These are phyloP conservation scores for Chauna torquata DNA, from an alignment of 2,113 vertebrate genomes.

Conservation along the genomic window DNA sequence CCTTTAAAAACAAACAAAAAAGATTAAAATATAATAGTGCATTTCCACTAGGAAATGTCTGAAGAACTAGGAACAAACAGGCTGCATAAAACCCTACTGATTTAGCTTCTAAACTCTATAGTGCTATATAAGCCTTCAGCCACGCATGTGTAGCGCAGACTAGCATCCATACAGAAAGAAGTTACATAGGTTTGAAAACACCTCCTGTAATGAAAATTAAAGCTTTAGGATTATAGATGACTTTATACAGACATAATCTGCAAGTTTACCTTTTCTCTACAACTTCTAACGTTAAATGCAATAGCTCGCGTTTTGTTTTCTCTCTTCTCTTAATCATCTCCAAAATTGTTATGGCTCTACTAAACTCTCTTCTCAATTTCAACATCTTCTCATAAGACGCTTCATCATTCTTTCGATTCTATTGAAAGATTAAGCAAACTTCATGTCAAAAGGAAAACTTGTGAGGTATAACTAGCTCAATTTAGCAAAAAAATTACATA, in stretches of 20 bases:
- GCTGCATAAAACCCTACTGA: neutral
- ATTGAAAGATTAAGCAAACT: neutral
- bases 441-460: neutral
- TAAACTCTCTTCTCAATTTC: constrained; percentile 91
- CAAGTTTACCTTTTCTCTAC: constrained; percentile 88
- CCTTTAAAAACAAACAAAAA: constrained; percentile 69
- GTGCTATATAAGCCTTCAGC: neutral
- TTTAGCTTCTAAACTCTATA: neutral
- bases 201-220: neutral
- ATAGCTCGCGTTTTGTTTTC: constrained; percentile 90
- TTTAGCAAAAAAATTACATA: neutral
- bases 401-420: constrained; percentile 96
- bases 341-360: constrained; percentile 91
- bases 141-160: fast-evolving
- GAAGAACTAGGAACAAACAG: neutral
- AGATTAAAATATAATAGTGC: neutral
- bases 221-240: neutral
- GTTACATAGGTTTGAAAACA: neutral
- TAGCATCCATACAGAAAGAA: neutral
- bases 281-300: constrained; percentile 92
- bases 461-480: neutral
- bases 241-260: neutral
- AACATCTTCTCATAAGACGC: constrained; percentile 95
- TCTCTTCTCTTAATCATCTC: constrained; percentile 96
- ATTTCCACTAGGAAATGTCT: neutral